These are phyloP conservation scores for Tympanoctomys barrerae DNA, from an alignment of 2,797 vertebrate species.

Conservation along the genomic window DNA sequence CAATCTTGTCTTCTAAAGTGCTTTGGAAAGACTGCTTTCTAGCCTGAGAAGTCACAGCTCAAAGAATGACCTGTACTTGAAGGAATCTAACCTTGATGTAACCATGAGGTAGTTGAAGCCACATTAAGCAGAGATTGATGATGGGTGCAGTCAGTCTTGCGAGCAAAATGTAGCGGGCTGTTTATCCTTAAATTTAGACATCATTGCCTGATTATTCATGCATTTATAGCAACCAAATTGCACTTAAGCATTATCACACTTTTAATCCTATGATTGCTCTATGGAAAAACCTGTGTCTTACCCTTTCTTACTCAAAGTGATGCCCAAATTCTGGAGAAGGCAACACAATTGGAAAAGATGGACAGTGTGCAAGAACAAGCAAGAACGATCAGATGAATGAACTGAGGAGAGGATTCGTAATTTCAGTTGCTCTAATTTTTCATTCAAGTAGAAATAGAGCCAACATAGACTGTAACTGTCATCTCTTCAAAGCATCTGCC, in stretches of 20 bases:
- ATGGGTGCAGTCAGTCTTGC: not conserved
- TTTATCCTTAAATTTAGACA: conserved; percentile 54
- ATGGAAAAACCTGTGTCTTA: not conserved
- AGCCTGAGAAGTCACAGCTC: not conserved
- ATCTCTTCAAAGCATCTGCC: not conserved
- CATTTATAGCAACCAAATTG: conserved; percentile 48
- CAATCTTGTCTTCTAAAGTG: not conserved
- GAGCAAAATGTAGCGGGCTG: conserved; percentile 7
- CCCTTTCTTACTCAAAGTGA: not conserved
- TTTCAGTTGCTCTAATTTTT: conserved; percentile 36
- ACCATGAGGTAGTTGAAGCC: conserved; percentile 45
- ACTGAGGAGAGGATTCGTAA: not conserved
- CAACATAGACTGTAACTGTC: not conserved
- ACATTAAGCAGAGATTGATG: conserved; percentile 61
- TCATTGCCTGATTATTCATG: conserved; percentile 45
- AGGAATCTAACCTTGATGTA: conserved; percentile 41
- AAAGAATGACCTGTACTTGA: conserved; percentile 38
- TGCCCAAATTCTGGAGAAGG: not conserved
- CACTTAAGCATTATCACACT: not conserved
- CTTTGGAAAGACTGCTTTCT: not conserved
- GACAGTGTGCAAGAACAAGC: not conserved
- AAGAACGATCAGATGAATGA: not conserved
- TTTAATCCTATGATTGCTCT: not conserved
- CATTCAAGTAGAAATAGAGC: not conserved
- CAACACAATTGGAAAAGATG: not conserved